Conservation (phyloP, 2,113 vertebrate species). For the Leptosomus discolor region DNA sequence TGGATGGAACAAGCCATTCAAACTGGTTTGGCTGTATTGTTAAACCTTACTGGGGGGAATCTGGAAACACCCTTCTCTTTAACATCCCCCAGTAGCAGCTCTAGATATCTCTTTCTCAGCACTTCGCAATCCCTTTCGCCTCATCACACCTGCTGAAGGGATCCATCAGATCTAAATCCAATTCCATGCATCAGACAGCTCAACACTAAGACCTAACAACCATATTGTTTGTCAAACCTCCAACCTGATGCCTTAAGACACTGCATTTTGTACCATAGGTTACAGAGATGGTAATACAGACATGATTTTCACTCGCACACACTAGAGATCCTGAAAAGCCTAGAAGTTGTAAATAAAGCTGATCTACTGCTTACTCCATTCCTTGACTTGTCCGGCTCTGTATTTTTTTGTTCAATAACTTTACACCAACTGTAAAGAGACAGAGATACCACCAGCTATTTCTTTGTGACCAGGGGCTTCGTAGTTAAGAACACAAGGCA, state of each 20-base stretch:
- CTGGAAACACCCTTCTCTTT: neutral
- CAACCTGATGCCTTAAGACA: neutral
- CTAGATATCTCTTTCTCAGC: neutral
- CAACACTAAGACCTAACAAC: neutral
- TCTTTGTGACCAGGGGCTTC: neutral
- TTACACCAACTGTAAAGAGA: neutral
- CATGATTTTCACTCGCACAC: neutral
- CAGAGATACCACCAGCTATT: neutral
- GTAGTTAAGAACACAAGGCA: neutral
- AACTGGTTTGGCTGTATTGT: neutral
- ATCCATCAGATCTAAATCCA: neutral
- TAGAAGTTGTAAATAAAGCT: neutral
- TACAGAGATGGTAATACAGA: rapidly evolving
- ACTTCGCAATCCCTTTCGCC: neutral
- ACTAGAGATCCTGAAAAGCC: neutral
- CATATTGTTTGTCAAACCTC: neutral
- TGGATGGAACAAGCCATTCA: neutral
- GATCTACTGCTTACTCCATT: neutral
- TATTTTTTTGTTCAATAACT: neutral
- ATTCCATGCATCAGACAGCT: neutral
- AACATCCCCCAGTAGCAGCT: neutral
- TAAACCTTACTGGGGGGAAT: neutral
- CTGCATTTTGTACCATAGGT: neutral
- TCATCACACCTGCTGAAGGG: neutral
- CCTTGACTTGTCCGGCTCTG: neutral